Conservation (phyloP, 2,113 vertebrate genomes). For the Elachura formosa region DNA sequence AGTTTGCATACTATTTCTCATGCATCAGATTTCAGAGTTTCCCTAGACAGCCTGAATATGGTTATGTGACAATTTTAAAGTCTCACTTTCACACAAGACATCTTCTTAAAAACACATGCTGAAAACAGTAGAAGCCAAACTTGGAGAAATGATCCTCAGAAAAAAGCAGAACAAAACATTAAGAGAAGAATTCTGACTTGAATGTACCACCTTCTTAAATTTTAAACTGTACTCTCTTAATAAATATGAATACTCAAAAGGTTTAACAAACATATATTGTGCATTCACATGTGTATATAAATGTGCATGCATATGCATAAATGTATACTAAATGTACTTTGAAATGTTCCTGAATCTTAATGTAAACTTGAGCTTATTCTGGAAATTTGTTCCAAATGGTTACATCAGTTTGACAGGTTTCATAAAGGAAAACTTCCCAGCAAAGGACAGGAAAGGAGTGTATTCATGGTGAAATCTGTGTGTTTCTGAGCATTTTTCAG, state of each 20-base stretch:
- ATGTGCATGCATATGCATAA: not conserved
- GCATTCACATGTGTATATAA: not conserved
- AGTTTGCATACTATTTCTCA: conserved; percentile 8
- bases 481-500: not conserved
- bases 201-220: not conserved
- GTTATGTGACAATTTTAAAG: not conserved
- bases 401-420: not conserved
- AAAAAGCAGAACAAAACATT: not conserved
- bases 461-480: not conserved
- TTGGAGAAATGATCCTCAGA: not conserved
- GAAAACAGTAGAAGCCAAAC: not conserved
- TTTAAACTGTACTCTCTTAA: not conserved
- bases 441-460: not conserved
- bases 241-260: not conserved
- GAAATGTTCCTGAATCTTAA: not conserved
- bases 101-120: not conserved
- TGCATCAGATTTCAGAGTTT: conserved; percentile 5
- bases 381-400: not conserved
- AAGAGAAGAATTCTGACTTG: not conserved
- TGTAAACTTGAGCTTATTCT: not conserved
- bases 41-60: not conserved
- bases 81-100: not conserved
- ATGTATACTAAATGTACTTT: not conserved
- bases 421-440: not conserved
- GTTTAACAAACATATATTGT: not conserved